phyloP scores from a whole-genome alignment of 2,888 invertebrate species.

The Lepidochitona cinerea region DNA sequence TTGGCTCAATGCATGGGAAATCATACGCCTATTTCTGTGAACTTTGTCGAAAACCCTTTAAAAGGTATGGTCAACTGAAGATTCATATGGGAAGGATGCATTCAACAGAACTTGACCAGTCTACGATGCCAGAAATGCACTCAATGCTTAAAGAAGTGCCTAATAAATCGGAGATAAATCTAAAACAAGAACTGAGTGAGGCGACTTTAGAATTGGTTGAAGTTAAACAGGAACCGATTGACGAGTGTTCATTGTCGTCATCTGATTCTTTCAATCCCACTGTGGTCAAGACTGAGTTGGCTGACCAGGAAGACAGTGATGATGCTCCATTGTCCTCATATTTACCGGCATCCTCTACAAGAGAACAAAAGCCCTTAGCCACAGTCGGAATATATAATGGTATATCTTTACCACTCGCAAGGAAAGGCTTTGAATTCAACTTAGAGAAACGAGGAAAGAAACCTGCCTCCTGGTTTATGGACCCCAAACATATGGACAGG shows the following conservation, averaged over 20 bases:
- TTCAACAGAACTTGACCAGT: not conserved
- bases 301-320: not conserved
- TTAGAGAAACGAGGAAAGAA: conserved; percentile 54
- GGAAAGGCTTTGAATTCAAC: conserved; percentile 51
- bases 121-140: not conserved
- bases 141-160: not conserved
- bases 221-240: not conserved
- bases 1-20: conserved; percentile 46
- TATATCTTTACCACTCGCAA: conserved; percentile 47
- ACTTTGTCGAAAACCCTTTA: conserved; percentile 51
- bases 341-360: not conserved
- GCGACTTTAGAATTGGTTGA: not conserved
- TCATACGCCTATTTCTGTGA: conserved; percentile 51
- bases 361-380: conserved; percentile 8
- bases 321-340: not conserved
- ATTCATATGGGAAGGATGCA: conserved; percentile 44
- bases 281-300: not conserved
- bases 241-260: not conserved
- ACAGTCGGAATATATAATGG: conserved; percentile 39
- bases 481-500: conserved; percentile 40
- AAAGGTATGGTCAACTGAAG: conserved; percentile 40
- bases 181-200: conserved; percentile 4
- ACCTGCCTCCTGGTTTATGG: conserved; percentile 55
- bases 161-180: not conserved
- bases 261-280: not conserved